These are phyloP conservation scores for Nothura maculosa DNA, from an alignment of 2,797 vertebrate species.

Conservation along the genomic window DNA sequence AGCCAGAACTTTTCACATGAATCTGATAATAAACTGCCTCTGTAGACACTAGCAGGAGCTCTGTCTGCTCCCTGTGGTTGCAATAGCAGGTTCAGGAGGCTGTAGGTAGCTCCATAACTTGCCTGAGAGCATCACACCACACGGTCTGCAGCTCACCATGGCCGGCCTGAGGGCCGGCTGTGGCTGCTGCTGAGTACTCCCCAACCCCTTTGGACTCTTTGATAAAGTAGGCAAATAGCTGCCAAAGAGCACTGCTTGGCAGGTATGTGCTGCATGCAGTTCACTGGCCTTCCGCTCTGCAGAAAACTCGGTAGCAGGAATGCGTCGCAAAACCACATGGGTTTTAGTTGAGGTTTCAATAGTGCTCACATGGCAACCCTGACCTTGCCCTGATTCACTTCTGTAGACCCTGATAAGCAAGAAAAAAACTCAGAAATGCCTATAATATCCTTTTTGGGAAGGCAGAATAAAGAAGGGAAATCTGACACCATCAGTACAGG, in stretches of 20 bases:
- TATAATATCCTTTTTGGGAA: neutral
- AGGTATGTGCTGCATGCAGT: neutral
- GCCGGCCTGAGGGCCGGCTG: neutral
- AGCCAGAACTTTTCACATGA: neutral
- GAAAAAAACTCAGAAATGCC: neutral
- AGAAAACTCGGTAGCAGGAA: neutral
- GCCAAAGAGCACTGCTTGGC: neutral
- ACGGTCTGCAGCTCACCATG: neutral
- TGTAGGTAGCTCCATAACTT: neutral
- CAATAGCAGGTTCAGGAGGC: neutral
- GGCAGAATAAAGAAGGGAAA: no score
- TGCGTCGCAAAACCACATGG: neutral
- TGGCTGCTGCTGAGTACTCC: neutral
- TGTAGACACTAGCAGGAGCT: neutral
- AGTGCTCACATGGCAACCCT: neutral
- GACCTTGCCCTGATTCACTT: neutral
- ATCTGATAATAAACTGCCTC: neutral
- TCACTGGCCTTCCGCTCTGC: neutral
- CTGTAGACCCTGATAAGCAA: neutral
- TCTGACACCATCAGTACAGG: neutral
- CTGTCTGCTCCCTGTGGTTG: rapidly evolving
- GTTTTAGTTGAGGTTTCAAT: neutral
- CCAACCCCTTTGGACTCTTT: neutral
- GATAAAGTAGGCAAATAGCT: neutral
- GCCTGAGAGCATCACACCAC: neutral